Evolutionary conservation across 2,797 vertebrate species (phyloP).

Genomic region (Pteronotus mesoamericanus): DNA sequence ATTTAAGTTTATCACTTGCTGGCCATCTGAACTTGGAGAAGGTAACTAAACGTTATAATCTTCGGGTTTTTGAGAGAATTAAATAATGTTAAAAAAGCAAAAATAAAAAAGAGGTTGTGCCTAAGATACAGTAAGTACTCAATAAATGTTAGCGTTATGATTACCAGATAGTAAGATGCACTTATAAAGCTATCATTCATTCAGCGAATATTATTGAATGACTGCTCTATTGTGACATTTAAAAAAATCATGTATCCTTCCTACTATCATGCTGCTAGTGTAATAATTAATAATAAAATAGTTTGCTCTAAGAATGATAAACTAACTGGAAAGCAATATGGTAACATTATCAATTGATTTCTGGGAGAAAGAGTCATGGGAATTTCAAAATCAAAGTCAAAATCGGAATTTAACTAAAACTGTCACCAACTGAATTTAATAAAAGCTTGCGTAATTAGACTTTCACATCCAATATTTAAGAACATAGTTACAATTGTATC

Average conservation of each 20-base stretch:
- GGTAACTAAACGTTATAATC: neutral
- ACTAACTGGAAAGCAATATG: neutral
- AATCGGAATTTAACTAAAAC: constrained; percentile 11
- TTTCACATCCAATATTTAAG: constrained; percentile 26
- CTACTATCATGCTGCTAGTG: neutral
- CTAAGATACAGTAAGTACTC: neutral
- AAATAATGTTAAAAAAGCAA: neutral
- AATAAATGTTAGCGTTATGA: neutral
- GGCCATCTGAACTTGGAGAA: neutral
- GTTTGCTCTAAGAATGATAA: neutral
- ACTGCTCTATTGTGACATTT: neutral
- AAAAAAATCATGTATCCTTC: neutral
- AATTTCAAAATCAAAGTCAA: constrained; percentile 24
- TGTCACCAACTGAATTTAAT: constrained; percentile 18
- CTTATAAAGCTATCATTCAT: neutral
- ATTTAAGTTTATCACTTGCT: neutral
- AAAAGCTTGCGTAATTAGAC: neutral
- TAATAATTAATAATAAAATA: constrained; percentile 19
- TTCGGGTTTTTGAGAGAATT: neutral
- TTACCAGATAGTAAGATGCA: neutral
- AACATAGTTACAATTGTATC: neutral
- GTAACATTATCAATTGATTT: neutral
- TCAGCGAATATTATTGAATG: neutral
- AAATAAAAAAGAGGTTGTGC: neutral
- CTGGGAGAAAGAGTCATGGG: neutral